Evolutionary conservation across 1,140 invertebrate genomes (phyloP).

Genomic region (Euglossa dilemma): DNA sequence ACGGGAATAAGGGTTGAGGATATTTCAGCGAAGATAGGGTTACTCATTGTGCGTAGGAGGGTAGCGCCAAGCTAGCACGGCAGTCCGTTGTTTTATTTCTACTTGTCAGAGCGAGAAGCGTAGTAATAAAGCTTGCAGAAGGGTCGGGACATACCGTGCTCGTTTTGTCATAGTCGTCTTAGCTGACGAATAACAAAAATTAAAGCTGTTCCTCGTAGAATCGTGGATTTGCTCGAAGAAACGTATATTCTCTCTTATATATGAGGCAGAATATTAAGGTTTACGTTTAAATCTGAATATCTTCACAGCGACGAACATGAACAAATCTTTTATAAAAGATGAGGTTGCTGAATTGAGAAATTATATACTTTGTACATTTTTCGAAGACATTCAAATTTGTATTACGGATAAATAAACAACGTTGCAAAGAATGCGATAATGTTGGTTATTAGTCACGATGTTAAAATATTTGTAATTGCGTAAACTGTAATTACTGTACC

Average conservation of each 20-base stretch:
- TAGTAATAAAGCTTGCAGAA: slow-evolving; percentile 61
- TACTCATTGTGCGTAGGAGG: slow-evolving; percentile 67
- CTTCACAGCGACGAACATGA: not conserved
- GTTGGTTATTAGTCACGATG: too few relatives aligned
- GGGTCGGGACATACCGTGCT: slow-evolving; percentile 22
- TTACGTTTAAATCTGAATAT: not conserved
- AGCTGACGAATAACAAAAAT: slow-evolving; percentile 30
- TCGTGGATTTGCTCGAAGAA: not conserved
- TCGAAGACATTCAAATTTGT: too few relatives aligned
- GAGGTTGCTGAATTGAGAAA: too few relatives aligned
- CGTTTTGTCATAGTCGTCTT: slow-evolving; percentile 27
- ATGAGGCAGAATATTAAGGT: too few relatives aligned
- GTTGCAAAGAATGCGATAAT: too few relatives aligned
- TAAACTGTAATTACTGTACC: too few relatives aligned
- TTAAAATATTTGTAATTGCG: too few relatives aligned
- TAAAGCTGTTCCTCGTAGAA: not conserved
- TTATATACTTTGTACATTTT: too few relatives aligned
- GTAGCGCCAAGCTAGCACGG: slow-evolving; percentile 40
- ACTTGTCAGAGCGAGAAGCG: slow-evolving; percentile 60
- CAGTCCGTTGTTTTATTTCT: slow-evolving; percentile 61
- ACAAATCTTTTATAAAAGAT: not conserved
- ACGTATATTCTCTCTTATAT: not conserved
- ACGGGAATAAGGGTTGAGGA: slow-evolving; percentile 38
- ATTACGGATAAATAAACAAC: too few relatives aligned
- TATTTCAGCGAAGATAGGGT: slow-evolving; percentile 63